phyloP scores from a whole-genome alignment of 1,140 invertebrate genomes.

The Microplitis demolitor region DNA sequence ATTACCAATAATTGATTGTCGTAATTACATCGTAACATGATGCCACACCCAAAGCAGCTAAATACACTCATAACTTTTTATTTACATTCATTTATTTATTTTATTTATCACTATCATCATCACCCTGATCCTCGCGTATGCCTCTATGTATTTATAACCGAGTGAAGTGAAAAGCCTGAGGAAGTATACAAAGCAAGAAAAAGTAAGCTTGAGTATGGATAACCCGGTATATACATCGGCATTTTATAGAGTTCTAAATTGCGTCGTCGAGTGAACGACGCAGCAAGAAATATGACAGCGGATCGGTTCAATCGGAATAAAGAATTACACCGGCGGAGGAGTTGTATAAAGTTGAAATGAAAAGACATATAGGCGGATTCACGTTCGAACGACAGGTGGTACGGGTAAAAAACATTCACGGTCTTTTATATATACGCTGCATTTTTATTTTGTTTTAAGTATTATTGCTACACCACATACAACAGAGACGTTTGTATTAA shows the following conservation, averaged over 20 bases:
- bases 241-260: slow-evolving; percentile 44
- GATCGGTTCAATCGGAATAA: slow-evolving; percentile 46
- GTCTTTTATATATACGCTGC: neutral
- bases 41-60: neutral
- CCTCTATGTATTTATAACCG: no score
- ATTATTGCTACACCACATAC: no score
- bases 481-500: no score
- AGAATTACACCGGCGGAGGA: slow-evolving; percentile 29
- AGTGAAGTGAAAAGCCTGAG: neutral
- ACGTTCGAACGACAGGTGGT: slow-evolving; percentile 43
- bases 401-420: slow-evolving; percentile 38
- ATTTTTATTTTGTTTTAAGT: no score
- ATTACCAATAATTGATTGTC: slow-evolving; percentile 47
- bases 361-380: slow-evolving; percentile 8
- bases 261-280: slow-evolving; percentile 33
- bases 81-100: neutral
- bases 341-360: slow-evolving; percentile 9
- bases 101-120: neutral
- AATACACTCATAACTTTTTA: neutral
- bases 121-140: neutral
- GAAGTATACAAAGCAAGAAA: neutral
- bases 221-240: neutral
- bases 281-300: slow-evolving; percentile 48
- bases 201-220: neutral
- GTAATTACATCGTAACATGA: slow-evolving; percentile 48